A percentile compares a stretch with the other conserved stretches of the same genome.
phyloP scores from a whole-genome alignment of 2,888 invertebrate species.

The Troides oblongomaculatus region DNA sequence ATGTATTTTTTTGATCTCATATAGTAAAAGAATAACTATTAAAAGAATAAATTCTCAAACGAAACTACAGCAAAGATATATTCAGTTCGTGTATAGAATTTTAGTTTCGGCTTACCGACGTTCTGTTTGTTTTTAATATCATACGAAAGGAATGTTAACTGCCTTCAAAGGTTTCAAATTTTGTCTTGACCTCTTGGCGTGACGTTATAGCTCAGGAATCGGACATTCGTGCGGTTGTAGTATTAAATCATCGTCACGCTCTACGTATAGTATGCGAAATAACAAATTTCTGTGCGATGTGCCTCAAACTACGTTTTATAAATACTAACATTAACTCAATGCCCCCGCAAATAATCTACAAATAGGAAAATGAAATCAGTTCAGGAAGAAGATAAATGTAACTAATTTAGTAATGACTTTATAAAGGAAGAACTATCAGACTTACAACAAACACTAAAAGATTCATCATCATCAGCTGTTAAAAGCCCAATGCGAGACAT shows the following conservation, averaged over 20 bases:
- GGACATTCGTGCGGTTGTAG: constrained; percentile 15
- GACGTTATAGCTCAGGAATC: constrained; percentile 28
- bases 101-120: neutral
- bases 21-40: no score
- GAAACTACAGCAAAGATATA: neutral
- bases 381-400: no score
- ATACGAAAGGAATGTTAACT: constrained; percentile 33
- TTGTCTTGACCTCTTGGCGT: constrained; percentile 30
- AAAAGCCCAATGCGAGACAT: no score
- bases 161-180: constrained; percentile 30
- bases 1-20: no score
- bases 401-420: no score
- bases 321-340: no score
- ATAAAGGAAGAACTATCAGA: no score
- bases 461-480: no score
- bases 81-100: constrained; percentile 9
- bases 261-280: constrained; percentile 13
- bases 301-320: neutral
- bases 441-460: no score
- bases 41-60: neutral
- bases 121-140: constrained; percentile 22
- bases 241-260: constrained; percentile 13
- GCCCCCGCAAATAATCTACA: neutral
- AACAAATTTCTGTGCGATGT: constrained; percentile 11
- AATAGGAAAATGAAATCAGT: neutral